Evolutionary conservation across 2,888 invertebrate genomes (phyloP).

Genomic region (Tinea pellionella): DNA sequence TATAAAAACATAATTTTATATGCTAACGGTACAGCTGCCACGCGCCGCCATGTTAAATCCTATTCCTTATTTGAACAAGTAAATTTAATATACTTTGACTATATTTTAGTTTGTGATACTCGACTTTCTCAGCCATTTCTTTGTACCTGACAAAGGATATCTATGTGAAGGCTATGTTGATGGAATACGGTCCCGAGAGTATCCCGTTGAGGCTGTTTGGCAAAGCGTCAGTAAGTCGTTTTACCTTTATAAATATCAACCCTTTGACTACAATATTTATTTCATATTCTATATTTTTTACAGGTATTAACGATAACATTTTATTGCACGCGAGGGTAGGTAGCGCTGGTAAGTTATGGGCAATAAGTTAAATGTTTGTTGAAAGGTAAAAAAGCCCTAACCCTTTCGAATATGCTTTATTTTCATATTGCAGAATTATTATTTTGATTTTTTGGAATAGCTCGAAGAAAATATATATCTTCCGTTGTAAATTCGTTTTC

Average conservation of each 20-base stretch:
- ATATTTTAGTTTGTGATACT: too few species aligned
- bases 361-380: not conserved
- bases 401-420: not conserved
- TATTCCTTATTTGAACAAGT: too few species aligned
- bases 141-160: not conserved
- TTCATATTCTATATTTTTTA: not conserved
- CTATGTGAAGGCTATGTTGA: not conserved
- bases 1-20: too few species aligned
- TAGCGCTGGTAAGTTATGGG: not conserved
- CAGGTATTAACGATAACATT: not conserved
- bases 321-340: not conserved
- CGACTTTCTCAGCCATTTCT: not conserved
- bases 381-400: not conserved
- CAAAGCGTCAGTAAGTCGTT: constrained; percentile 1
- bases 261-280: constrained; percentile 1
- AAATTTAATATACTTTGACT: too few species aligned
- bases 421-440: too few species aligned
- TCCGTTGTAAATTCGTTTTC: not conserved
- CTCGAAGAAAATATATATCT: too few species aligned
- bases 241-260: not conserved
- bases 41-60: too few species aligned
- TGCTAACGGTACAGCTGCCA: too few species aligned
- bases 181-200: constrained; percentile 6
- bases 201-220: constrained; percentile 2
- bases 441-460: too few species aligned